Conservation (phyloP, 92 coral and sea anemone species). For the Pocillopora grandis region DNA sequence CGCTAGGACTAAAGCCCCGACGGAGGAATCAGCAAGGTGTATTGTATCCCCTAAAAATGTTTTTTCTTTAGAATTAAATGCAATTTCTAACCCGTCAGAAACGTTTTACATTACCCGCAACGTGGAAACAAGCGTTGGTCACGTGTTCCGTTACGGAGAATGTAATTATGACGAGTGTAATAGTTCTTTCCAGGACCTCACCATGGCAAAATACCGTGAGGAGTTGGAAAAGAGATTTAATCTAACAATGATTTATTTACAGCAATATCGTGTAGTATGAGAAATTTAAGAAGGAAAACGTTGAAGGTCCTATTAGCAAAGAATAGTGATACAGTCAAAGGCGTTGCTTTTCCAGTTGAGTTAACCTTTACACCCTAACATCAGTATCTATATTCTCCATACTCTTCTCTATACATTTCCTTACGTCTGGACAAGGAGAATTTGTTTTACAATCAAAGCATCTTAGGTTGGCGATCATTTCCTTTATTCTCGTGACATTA, state of each 20-base stretch:
- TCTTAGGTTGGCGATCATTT: too few relatives aligned
- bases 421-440: too few relatives aligned
- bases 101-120: background rate
- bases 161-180: constrained; percentile 18
- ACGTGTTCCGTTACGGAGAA: constrained; percentile 28
- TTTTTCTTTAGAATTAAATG: constrained; percentile 33
- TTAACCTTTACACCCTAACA: too few relatives aligned
- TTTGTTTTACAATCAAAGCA: too few relatives aligned
- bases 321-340: too few relatives aligned
- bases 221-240: constrained; percentile 31
- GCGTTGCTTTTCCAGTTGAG: too few relatives aligned
- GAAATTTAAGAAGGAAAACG: too few relatives aligned
- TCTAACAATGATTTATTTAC: constrained; percentile 4
- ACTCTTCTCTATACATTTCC: too few relatives aligned
- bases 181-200: constrained; percentile 17
- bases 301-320: too few relatives aligned
- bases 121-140: constrained; percentile 26
- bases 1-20: background rate
- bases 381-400: too few relatives aligned
- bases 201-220: constrained; percentile 41
- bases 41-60: constrained; percentile 14
- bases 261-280: background rate
- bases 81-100: constrained; percentile 15
- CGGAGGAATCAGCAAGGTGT: constrained; percentile 5
- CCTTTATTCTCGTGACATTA: too few relatives aligned